Evolutionary conservation across 1,140 invertebrate species (phyloP).

Genomic region (Trigoniulus corallinus): DNA sequence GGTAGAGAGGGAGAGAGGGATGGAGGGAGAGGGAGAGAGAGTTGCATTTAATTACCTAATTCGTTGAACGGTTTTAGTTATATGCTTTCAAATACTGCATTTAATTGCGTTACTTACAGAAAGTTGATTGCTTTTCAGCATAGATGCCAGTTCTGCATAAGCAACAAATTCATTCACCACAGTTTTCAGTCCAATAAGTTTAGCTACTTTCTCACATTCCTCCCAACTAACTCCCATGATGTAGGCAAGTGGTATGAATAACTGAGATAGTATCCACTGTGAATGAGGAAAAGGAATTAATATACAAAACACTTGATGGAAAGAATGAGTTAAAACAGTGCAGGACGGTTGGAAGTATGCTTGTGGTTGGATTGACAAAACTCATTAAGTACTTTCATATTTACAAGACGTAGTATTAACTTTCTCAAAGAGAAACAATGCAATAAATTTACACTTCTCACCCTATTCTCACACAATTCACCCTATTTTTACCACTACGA

Average conservation of each 20-base stretch:
- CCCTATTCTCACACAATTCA: too few species aligned
- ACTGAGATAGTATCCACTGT: constrained; percentile 24
- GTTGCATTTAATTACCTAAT: not conserved
- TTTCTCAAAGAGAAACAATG: too few species aligned
- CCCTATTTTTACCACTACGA: too few species aligned
- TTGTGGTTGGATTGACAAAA: not conserved
- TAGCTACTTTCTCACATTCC: constrained; percentile 21
- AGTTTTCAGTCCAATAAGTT: constrained; percentile 27
- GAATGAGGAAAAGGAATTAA: too few species aligned
- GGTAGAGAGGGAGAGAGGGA: too few species aligned
- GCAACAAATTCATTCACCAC: constrained; percentile 30
- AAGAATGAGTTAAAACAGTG: constrained; percentile 3
- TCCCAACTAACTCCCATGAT: constrained; percentile 25
- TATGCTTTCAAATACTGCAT: too few species aligned
- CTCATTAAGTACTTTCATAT: too few species aligned
- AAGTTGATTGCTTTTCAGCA: constrained; percentile 14
- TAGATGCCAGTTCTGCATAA: constrained; percentile 7
- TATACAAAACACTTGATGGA: too few species aligned
- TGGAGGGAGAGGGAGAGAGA: too few species aligned
- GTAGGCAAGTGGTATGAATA: constrained; percentile 22
- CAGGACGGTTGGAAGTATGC: not conserved
- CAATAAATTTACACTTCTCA: too few species aligned
- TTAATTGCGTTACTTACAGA: not conserved
- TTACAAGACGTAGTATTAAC: too few species aligned
- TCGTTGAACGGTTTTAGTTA: not conserved